Evolutionary conservation across 2,113 vertebrate species (phyloP), one percentile per base, ranked within the genome.

Genomic region (Tetrao urogallus): DNA sequence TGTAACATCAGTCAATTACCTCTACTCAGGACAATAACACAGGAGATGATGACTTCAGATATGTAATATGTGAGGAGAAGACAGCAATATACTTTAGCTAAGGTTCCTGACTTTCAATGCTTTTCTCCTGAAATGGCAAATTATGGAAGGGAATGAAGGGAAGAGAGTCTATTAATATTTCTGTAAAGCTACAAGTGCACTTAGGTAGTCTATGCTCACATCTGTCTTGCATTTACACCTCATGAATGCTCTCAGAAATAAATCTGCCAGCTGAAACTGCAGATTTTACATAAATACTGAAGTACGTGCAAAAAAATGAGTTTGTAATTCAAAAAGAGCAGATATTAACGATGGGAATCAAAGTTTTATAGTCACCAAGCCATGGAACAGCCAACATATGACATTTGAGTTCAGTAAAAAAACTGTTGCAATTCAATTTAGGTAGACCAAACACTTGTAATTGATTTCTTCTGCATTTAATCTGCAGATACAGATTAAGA

Each of bases 401-500:
- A 76, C 18, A 78, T 78, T 3, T 50, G 65, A 63, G 38, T 64
- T 94, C 71, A 92, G 73, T 70, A 70, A 58, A 92, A 79, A 67
- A 85, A 16, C 6, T 11, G 28, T 8, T 66, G 22, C 69, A 85
- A 84, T 73, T 70, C 63, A 79, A 48, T 79, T 78, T 79, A 86
- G 60, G 77, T 69, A 85, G 92, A 76, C 48, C 45, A 81, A 83
- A 42, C 43, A 47, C 12, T 76, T 70, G 54, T 40, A 93, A 95
- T 88, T 87, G 64, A 92, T 72, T 92, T 73, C 58, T 87, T 79
- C 56, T 83, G 61, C 74, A 34, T 86, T 77, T 85, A 93, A 79
- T 79, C 88, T 90, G 48, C 63, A 92, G 63, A 87, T 63, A 61
- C n/a, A 91, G 64, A 82, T 92, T 79, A 89, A 90, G 81, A 92